Base-by-base conservation (phyloP, 2,113 vertebrate genomes). In the Arvicanthis niloticus region DNA sequence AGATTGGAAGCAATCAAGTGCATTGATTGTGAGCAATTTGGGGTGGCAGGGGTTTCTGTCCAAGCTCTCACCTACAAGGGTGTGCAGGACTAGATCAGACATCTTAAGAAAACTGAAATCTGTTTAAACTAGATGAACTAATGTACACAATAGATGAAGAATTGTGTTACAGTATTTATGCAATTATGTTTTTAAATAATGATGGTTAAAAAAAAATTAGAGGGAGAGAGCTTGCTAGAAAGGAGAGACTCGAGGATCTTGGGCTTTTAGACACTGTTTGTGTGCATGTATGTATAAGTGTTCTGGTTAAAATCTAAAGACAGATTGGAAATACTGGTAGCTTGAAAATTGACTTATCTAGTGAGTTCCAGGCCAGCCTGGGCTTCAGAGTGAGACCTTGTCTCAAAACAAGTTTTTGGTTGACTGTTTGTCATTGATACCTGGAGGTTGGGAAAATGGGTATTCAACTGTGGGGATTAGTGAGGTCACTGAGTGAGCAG, bases 111-210 rank as follows among this genome's bases (percentile, higher is more conserved):
- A 48, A 26, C 45, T 76, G 31, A 48, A 88, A 53, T 56, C 5
- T 85, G 56, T 92, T 95, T 92, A 93, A 92, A 73, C 26, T 37
- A 94, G n/a, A 78, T 84, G 9, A 93, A 89, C n/a, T 67, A 90
- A 88, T 89, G 58, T 22, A 82, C 77, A 45, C 21, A 75, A 12
- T 88, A 86, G n/a, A 82, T 91, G 86, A 96, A 89, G 3, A 80
- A 62, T 91, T 3, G 42, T 88, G 26, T 82, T 77, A 90, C 89
- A 5, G 29, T 88, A 85, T 94, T 94, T 92, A 17, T 22, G 81
- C 13, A 85, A 58, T 76, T 94, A 6, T 87, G 62, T 53, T 88
- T 95, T 93, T 11, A 94, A 95, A 67, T 95, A 88, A 93, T 92
- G 58, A 85, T 93, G 24, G 48, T 65, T 72, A 62, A 93, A 76